Percentiles rank a stretch among this genome's conserved stretches.
Conservation (phyloP, 2,797 vertebrate species). For the Phrynocephalus guinanensis region DNA sequence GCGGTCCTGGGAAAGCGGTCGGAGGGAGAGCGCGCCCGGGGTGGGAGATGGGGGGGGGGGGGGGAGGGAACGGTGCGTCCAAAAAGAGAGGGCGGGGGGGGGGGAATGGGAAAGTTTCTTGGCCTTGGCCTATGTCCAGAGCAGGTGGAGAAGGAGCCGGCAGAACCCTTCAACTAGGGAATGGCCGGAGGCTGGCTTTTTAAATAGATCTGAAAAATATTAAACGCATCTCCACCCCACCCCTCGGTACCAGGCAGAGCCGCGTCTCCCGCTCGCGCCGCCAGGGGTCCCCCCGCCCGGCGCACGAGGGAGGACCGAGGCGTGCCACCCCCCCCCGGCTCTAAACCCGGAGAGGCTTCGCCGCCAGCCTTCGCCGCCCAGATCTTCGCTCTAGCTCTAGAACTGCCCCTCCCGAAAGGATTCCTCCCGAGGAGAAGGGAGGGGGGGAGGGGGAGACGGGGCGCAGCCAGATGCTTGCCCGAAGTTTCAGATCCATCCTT, state of each 20-base stretch:
- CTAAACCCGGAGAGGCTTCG: background rate
- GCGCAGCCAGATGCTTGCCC: background rate
- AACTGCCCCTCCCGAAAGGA: background rate
- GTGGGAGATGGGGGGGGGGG: too few relatives aligned
- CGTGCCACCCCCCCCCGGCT: background rate
- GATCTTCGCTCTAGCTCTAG: background rate
- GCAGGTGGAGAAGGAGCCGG: conserved; percentile 28
- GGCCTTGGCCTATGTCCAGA: background rate
- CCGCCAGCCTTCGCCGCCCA: background rate
- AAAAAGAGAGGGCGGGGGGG: too few relatives aligned
- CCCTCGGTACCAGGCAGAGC: conserved; percentile 76
- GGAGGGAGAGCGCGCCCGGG: conserved; percentile 14
- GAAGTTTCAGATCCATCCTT: background rate
- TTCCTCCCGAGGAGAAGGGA: background rate
- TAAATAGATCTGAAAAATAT: conserved; percentile 60
- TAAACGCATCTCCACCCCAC: conserved; percentile 80
- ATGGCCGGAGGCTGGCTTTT: conserved; percentile 79
- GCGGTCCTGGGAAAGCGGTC: conserved; percentile 23
- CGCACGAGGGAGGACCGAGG: conserved; percentile 3
- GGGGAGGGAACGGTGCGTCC: background rate
- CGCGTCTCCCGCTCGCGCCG: conserved; percentile 78
- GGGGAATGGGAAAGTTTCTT: background rate
- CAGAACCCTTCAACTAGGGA: conserved; percentile 71
- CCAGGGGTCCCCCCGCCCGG: conserved; percentile 80
- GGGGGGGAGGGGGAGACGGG: too few relatives aligned